These are phyloP conservation scores for Agapostemon virescens DNA, from an alignment of 2,888 invertebrate species.

Conservation along the genomic window DNA sequence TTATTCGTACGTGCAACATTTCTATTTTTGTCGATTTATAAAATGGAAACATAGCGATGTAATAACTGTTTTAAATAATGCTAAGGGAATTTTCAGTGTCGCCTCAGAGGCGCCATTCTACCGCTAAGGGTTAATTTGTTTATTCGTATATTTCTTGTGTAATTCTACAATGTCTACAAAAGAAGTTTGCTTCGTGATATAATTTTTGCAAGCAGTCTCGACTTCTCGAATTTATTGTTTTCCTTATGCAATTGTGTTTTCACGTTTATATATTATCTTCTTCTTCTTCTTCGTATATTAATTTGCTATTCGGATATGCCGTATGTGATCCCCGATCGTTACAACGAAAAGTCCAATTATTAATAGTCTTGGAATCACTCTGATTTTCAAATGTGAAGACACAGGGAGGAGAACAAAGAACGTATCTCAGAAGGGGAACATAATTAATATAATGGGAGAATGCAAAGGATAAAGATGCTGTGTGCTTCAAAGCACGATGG, in stretches of 20 bases:
- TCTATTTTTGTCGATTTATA: too few species aligned
- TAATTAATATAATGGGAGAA: background rate
- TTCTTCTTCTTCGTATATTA: background rate
- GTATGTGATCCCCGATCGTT: background rate
- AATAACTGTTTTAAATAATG: too few species aligned
- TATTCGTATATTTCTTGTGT: too few species aligned
- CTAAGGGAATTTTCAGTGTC: too few species aligned
- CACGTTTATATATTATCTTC: background rate
- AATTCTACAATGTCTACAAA: too few species aligned
- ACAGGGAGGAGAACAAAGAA: background rate
- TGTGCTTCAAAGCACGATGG: background rate
- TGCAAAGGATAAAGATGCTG: background rate
- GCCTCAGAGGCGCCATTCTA: too few species aligned
- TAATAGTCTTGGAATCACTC: background rate
- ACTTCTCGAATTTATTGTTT: background rate
- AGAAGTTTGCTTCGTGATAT: too few species aligned
- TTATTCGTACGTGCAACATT: too few species aligned
- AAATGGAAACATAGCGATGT: too few species aligned
- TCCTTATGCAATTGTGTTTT: background rate
- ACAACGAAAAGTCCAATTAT: background rate
- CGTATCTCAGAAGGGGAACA: background rate
- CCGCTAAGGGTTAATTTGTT: too few species aligned
- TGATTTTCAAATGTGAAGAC: background rate
- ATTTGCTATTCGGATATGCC: too few species aligned
- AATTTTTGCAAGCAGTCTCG: too few species aligned